Evolutionary conservation across 2,797 vertebrate genomes (phyloP), one percentile per base, ranked within the genome.

Genomic region (Hapalemur alaotrensis): DNA sequence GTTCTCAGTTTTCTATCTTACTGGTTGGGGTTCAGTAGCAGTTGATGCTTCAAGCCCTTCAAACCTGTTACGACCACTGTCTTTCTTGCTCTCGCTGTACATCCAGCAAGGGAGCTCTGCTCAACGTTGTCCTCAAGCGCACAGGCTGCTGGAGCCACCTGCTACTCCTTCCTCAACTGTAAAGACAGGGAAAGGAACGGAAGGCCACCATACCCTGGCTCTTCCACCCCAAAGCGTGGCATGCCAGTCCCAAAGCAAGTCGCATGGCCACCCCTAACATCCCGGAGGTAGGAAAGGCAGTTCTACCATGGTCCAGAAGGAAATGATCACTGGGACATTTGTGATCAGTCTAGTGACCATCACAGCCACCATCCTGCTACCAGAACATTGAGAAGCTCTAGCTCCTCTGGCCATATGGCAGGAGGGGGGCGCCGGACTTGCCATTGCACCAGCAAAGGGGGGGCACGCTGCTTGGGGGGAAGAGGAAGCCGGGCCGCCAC

Each of bases 181-280:
- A n/a, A 38, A 73, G 28, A 67, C 38, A 11, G 84, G 67, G 32
- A 73, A 86, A 52, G 50, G 54, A 30, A 63, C 2, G 2, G 11
- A 18, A 25, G 23, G n/a, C 11, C 57, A n/a, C 18, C 20, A 1
- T 2, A 9, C 12, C 23, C 69, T 41, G 41, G 11, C 38, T 25
- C 72, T 22, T 50, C 43, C 30, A 48, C 20, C n/a, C 35, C 75
- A 67, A 20, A 4, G 13, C 4, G 35, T 35, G 13, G 5, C 25
- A 5, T 43, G 48, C 28, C 28, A 12, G 50, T 69, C n/a, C 30
- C 61, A 25, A 57, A 69, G 48, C 75, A 43, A 43, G 20, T 43
- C 9, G 12, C 5, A 0, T 32, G 59, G 61, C 35, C 20, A 15
- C 20, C 13, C 13, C 46, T 67, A n/a, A 25, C 61, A 6, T 43